Percentiles rank a stretch among this genome's conserved stretches.
These are phyloP conservation scores for Caenorhabditis sp. DNA, from an alignment of 2,888 invertebrate species.

Conservation along the genomic window DNA sequence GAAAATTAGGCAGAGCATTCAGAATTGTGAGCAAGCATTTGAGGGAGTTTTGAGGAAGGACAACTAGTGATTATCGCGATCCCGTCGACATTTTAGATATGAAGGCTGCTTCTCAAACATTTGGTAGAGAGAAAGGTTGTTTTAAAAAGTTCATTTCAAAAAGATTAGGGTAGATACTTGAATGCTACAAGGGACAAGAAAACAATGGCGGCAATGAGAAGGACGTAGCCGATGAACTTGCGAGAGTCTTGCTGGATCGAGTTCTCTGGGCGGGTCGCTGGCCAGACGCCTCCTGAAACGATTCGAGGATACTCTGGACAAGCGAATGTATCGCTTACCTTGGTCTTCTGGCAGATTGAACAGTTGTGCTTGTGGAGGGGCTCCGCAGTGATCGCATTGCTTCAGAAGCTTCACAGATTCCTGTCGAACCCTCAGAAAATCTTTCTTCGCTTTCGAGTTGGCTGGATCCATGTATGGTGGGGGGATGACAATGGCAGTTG, in stretches of 20 bases:
- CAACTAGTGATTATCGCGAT: no score
- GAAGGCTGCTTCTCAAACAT: no score
- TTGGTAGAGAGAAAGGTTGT: no score
- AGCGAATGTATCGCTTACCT: constrained; percentile 10
- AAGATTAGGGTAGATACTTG: constrained; percentile 68
- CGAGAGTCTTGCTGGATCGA: constrained; percentile 65
- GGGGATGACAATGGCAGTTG: constrained; percentile 39
- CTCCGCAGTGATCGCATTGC: constrained; percentile 48
- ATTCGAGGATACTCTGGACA: not conserved
- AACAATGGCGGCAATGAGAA: constrained; percentile 69
- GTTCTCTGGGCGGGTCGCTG: constrained; percentile 67
- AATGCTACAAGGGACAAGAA: constrained; percentile 68
- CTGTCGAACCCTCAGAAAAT: constrained; percentile 11
- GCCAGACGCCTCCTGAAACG: constrained; percentile 65
- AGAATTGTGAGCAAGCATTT: no score
- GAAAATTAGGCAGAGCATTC: no score
- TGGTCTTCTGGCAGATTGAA: constrained; percentile 32
- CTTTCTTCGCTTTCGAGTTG: constrained; percentile 55
- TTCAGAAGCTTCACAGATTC: constrained; percentile 38
- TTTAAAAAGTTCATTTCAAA: not conserved
- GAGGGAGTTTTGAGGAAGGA: no score
- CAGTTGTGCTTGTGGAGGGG: constrained; percentile 33
- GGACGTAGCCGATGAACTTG: constrained; percentile 68
- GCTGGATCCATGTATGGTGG: constrained; percentile 68
- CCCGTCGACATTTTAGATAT: no score